Evolutionary conservation across 2,888 invertebrate genomes (phyloP).

Genomic region (Pandemis heparana): DNA sequence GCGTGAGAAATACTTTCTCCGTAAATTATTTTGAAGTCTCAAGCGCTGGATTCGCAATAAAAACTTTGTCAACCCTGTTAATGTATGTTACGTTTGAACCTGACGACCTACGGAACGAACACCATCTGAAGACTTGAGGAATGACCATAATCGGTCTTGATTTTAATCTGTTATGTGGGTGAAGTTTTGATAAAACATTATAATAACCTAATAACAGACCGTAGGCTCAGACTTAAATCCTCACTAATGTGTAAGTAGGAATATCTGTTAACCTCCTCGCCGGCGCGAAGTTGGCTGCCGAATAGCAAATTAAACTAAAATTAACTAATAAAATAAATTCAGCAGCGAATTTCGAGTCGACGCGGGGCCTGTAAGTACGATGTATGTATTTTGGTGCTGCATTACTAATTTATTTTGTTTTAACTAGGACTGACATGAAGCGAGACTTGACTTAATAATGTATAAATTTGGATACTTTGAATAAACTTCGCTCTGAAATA

Average conservation of each 20-base stretch:
- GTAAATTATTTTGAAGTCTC: slow-evolving; percentile 15
- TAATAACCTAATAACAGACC: slow-evolving; percentile 19
- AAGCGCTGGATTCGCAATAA: slow-evolving; percentile 42
- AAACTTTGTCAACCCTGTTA: slow-evolving; percentile 7
- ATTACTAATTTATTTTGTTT: slow-evolving; percentile 83
- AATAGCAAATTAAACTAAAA: neutral
- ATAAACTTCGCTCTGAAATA: slow-evolving; percentile 76
- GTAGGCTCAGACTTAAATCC: slow-evolving; percentile 28
- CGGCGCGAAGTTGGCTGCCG: slow-evolving; percentile 10
- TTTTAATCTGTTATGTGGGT: neutral
- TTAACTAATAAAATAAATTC: neutral
- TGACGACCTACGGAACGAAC: neutral
- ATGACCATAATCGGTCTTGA: too few relatives aligned
- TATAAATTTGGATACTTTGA: slow-evolving; percentile 80
- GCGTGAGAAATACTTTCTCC: slow-evolving; percentile 5
- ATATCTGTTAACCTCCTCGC: slow-evolving; percentile 49
- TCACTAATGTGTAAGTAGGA: slow-evolving; percentile 59
- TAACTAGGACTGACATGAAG: slow-evolving; percentile 75
- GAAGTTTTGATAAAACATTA: slow-evolving; percentile 39
- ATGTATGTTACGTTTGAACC: slow-evolving; percentile 4
- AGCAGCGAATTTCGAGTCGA: slow-evolving; percentile 2
- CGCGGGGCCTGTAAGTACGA: slow-evolving; percentile 61
- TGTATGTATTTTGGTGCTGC: slow-evolving; percentile 84
- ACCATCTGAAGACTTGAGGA: neutral
- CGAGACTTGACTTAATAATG: slow-evolving; percentile 76